phyloP scores from a whole-genome alignment of 2,888 invertebrate genomes.

The Strigamia maritima region DNA sequence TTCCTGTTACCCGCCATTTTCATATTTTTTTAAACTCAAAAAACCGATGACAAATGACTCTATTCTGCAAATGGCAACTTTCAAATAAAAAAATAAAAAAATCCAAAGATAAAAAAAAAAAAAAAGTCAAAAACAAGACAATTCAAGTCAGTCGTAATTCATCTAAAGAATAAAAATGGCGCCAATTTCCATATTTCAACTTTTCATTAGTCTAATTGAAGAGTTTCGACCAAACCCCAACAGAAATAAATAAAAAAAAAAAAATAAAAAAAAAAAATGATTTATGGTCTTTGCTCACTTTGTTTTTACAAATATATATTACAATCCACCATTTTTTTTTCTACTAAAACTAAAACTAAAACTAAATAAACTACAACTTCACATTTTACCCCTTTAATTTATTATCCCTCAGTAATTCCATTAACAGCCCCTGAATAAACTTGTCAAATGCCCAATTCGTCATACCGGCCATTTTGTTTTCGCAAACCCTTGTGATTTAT shows the following conservation, averaged over 20 bases:
- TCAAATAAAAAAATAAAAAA: background rate
- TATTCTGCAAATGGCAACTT: conserved; percentile 9
- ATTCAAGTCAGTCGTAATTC: background rate
- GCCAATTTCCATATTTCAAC: conserved; percentile 15
- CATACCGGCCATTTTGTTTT: conserved; percentile 8
- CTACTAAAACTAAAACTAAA: too few species aligned
- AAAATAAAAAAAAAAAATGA: too few species aligned
- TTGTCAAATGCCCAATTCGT: background rate
- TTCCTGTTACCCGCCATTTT: conserved; percentile 4
- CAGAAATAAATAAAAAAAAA: too few species aligned
- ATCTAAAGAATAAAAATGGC: background rate
- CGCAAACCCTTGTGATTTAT: background rate
- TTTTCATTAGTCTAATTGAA: conserved; percentile 15
- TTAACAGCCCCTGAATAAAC: background rate
- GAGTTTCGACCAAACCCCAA: background rate
- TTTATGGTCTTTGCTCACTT: background rate
- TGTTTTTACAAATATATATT: background rate
- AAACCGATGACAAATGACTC: background rate
- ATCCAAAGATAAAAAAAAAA: background rate
- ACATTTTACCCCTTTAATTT: background rate
- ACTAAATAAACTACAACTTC: too few species aligned
- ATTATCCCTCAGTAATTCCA: background rate
- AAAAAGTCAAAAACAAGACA: conserved; percentile 3
- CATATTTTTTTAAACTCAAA: background rate
- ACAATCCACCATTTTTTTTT: background rate